Percentiles rank a stretch among this genome's conserved stretches.
Evolutionary conservation across 2,113 vertebrate genomes (phyloP).

Genomic region (Thalassarche chlororhynchos): DNA sequence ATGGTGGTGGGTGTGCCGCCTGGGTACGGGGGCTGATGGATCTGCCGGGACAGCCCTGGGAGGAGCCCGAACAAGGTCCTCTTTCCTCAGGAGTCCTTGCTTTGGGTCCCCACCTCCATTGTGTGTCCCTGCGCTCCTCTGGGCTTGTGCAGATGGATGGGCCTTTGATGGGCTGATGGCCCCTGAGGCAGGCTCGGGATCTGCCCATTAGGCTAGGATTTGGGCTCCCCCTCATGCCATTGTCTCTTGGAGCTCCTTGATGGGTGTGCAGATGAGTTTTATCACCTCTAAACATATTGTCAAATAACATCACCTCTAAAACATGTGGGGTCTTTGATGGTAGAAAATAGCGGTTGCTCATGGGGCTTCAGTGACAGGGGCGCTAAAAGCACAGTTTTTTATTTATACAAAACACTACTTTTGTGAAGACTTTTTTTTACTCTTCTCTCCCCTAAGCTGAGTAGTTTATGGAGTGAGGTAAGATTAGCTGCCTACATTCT

Average conservation of each 20-base stretch:
- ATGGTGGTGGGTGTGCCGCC: no score
- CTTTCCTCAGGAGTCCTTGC: no score
- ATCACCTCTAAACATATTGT: no score
- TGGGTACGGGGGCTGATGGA: rapidly evolving
- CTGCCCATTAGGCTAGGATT: neutral
- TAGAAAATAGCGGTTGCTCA: neutral
- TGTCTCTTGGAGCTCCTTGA: neutral
- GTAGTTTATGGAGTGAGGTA: neutral
- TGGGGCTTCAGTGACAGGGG: neutral
- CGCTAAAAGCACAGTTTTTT: neutral
- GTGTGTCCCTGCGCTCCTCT: neutral
- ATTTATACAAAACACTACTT: neutral
- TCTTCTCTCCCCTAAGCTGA: neutral
- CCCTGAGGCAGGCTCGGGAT: no score
- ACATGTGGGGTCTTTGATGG: no score
- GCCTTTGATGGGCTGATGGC: neutral
- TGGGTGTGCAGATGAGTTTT: neutral
- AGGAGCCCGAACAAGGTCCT: neutral
- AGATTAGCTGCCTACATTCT: neutral
- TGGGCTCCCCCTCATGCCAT: neutral
- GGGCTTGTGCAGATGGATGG: no score
- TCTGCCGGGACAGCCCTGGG: neutral
- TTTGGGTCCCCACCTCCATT: neutral
- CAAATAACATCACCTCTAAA: neutral
- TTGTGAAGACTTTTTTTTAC: neutral